Evolutionary conservation across 1,140 invertebrate species (phyloP).

Genomic region (Oppia nitens): DNA sequence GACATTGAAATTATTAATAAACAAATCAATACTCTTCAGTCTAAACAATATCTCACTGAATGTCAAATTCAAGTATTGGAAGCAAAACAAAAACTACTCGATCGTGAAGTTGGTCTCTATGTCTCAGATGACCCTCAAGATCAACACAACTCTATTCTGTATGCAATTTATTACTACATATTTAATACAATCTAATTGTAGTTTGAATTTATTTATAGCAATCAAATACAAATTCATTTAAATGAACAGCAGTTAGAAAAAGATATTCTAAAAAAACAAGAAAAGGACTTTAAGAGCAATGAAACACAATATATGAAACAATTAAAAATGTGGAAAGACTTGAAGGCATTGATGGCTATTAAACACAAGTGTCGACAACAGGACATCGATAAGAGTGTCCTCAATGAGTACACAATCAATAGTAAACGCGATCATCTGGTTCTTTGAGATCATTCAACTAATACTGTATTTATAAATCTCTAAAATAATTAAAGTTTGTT

Average conservation of each 20-base stretch:
- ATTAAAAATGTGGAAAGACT: conserved; percentile 45
- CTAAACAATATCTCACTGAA: neutral
- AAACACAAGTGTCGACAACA: conserved; percentile 26
- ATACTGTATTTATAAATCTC: no score
- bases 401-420: neutral
- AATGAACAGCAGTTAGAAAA: neutral
- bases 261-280: conserved; percentile 36
- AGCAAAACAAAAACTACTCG: neutral
- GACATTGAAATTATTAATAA: conserved; percentile 21
- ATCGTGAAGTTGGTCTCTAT: neutral
- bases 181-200: neutral
- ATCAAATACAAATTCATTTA: neutral
- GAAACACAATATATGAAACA: conserved; percentile 39
- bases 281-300: conserved; percentile 39
- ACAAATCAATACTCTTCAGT: neutral
- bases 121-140: neutral
- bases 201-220: neutral
- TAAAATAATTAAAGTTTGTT: no score
- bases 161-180: conserved; percentile 5
- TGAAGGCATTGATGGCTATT: conserved; percentile 32
- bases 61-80: neutral
- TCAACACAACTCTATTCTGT: neutral
- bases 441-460: no score
- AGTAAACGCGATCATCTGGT: neutral
- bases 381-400: conserved; percentile 2